Percentiles rank a stretch among this genome's conserved stretches.
phyloP scores from a whole-genome alignment of 2,113 vertebrate species.

The Parus major region DNA sequence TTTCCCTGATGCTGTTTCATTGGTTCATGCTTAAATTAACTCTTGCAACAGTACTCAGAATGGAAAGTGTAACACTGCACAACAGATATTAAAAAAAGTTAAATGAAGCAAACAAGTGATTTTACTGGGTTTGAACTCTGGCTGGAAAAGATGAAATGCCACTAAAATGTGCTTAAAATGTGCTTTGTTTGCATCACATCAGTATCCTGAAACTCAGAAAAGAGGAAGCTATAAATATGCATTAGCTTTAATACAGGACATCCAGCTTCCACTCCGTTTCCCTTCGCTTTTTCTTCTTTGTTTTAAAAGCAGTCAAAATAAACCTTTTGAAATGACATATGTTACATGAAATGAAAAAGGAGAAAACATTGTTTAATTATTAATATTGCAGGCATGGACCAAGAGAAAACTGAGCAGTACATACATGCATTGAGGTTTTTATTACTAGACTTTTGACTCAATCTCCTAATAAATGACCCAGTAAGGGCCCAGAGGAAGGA shows the following conservation, averaged over 20 bases:
- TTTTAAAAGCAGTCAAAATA: constrained; percentile 25
- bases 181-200: not conserved
- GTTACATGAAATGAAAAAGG: not conserved
- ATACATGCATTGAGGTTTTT: not conserved
- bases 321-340: not conserved
- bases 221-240: constrained; percentile 44
- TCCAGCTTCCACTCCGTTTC: constrained; percentile 15
- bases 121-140: not conserved
- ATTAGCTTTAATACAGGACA: constrained; percentile 15
- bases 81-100: not conserved
- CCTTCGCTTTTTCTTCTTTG: constrained; percentile 11
- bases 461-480: not conserved
- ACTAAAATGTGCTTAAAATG: not conserved
- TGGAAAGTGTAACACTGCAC: not conserved
- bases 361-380: not conserved
- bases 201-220: constrained; percentile 17
- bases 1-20: not conserved
- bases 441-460: not conserved
- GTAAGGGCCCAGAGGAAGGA: not conserved
- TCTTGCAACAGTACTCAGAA: not conserved
- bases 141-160: not conserved
- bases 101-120: not conserved
- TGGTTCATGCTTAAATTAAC: not conserved
- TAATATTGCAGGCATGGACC: not conserved
- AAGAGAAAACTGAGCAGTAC: not conserved